phyloP scores from a whole-genome alignment of 2,113 vertebrate genomes.

The Hippocampus mohnikei region DNA sequence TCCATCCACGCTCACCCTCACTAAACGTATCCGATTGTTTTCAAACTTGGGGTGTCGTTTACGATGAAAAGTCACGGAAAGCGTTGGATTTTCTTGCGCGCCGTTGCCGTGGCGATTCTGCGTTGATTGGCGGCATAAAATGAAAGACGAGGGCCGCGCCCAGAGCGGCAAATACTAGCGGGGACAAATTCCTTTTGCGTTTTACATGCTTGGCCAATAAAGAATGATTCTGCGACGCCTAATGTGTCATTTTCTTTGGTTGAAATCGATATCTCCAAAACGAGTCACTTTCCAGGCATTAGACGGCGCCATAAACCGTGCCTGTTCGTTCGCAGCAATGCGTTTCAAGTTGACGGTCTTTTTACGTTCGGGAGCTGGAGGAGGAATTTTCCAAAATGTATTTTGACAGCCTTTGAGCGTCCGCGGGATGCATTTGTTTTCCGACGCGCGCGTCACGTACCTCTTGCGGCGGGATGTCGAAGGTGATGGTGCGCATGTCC shows the following conservation, averaged over 20 bases:
- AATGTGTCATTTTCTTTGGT: background rate
- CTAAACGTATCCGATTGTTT: too few species aligned
- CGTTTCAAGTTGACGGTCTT: background rate
- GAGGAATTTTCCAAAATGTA: background rate
- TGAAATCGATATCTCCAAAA: background rate
- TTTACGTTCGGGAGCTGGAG: background rate
- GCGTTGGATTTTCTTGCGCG: too few species aligned
- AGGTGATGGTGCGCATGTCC: conserved; percentile 95
- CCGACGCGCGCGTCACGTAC: conserved; percentile 63
- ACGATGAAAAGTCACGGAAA: too few species aligned
- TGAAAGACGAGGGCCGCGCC: too few species aligned
- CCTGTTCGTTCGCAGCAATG: background rate
- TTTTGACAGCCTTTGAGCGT: conserved; percentile 14
- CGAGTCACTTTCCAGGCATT: background rate
- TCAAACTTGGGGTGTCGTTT: too few species aligned
- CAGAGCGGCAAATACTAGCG: too few species aligned
- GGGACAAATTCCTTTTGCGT: too few species aligned
- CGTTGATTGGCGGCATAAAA: too few species aligned
- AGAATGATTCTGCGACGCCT: background rate
- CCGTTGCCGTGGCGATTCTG: too few species aligned
- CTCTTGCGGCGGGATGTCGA: conserved; percentile 96
- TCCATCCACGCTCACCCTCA: too few species aligned
- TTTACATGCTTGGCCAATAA: too few species aligned
- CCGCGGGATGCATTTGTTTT: conserved; percentile 12
- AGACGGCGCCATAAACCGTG: background rate